These are phyloP conservation scores for Loripinus fragilis DNA, from an alignment of 2,888 invertebrate genomes.

Conservation along the genomic window DNA sequence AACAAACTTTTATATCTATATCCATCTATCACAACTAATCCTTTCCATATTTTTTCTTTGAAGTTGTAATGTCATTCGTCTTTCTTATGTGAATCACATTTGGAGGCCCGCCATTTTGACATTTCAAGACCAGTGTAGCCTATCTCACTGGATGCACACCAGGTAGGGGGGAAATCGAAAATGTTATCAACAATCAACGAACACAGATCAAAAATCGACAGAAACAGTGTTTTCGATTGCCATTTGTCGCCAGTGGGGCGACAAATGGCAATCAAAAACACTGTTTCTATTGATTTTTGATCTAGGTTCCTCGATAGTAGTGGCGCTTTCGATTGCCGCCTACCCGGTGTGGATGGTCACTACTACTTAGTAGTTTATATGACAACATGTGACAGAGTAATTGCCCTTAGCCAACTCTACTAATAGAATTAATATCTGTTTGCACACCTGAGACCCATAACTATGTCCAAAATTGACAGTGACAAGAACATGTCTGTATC, in stretches of 20 bases:
- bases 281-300: no score
- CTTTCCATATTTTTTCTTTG: conserved; percentile 13
- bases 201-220: no score
- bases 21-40: background rate
- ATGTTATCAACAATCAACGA: no score
- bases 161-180: no score
- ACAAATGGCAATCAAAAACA: no score
- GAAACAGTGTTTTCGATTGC: no score
- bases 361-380: background rate
- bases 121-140: background rate
- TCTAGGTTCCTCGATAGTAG: no score
- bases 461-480: background rate
- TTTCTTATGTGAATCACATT: background rate
- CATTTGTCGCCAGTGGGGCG: no score
- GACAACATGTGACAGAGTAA: conserved; percentile 3
- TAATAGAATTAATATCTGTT: background rate
- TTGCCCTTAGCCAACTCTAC: conserved; percentile 1
- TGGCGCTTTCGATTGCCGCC: no score
- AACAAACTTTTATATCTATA: background rate
- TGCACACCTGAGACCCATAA: background rate
- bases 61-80: conserved; percentile 4
- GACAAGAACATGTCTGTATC: no score
- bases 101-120: background rate
- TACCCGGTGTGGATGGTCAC: background rate
- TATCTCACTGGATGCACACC: no score